Evolutionary conservation across 2,888 invertebrate genomes (phyloP), one percentile per base, ranked within the genome.

Genomic region (Drosophila multiciliata): DNA sequence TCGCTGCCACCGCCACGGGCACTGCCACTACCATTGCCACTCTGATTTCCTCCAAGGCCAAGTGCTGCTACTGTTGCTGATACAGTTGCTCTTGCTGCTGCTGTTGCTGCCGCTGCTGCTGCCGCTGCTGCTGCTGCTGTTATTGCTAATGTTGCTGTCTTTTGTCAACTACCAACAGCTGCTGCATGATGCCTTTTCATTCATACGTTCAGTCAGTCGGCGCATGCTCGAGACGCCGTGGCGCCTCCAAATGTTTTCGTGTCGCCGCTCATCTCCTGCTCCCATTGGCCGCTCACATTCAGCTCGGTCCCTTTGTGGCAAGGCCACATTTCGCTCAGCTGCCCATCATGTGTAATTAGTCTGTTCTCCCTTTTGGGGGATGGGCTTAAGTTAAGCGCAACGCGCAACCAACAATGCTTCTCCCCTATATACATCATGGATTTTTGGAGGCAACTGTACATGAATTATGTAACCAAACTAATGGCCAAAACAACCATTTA

Each of bases 151-250:
- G 40, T 52, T 57, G 53, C 66, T 26, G 53, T 54, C 45, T 45
- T 45, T 8, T 45, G 45, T 23, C 45, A 45, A 23, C 45, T 15
- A 23, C 23, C 45, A 45, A 23, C 23, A 26, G 36, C 26, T 54
- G 36, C 35, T 45, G 45, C 33, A 59, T 23, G 8, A 12, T 15
- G 26, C 48, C 38, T 33, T 66, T 54, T 38, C 40, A 45, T 54
- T 38, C 36, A n/a, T 59, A 32, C 57, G 40, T 38, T 38, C 54
- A 55, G 17, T 17, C 53, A 85, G 80, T 85, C 83, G 85, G 83
- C 82, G 82, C 86, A 82, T 82, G 82, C 76, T 73, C 82, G 65
- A 80, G 77, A 66, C 69, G 55, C 45, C 48, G 54, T 26, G 83
- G 73, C 77, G 73, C 52, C 69, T 40, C 50, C 58, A 40, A 23